Evolutionary conservation across 2,113 vertebrate genomes (phyloP).

Genomic region (Tricholaema leucomelas): DNA sequence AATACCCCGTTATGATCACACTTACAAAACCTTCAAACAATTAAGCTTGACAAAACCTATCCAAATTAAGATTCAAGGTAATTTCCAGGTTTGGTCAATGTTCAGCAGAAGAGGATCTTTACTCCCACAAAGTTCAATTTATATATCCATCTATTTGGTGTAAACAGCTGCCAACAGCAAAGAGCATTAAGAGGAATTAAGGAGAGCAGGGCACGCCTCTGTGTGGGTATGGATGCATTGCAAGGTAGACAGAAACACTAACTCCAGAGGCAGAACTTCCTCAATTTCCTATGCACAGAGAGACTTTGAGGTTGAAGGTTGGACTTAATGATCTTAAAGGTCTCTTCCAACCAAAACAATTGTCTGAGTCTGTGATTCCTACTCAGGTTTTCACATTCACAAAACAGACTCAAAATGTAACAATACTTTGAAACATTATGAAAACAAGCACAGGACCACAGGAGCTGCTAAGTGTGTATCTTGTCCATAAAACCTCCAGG

Average conservation of each 20-base stretch:
- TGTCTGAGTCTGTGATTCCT: no score
- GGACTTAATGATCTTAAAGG: no score
- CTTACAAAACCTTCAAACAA: conserved; percentile 62
- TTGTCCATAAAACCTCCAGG: not conserved
- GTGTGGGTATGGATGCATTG: fast-evolving
- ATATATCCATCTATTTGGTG: not conserved
- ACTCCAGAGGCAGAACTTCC: not conserved
- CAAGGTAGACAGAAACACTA: not conserved
- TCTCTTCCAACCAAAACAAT: no score
- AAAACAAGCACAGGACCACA: not conserved
- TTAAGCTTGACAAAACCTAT: conserved; percentile 30
- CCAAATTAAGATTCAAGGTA: conserved; percentile 4
- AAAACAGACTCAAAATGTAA: not conserved
- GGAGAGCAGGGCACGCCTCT: not conserved
- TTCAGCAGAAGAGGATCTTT: not conserved
- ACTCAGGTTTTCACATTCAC: not conserved
- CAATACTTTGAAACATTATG: fast-evolving
- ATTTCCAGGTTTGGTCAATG: not conserved
- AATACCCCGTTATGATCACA: conserved; percentile 25
- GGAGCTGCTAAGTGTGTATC: not conserved
- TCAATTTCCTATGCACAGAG: not conserved
- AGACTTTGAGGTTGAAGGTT: no score
- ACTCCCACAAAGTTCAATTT: not conserved
- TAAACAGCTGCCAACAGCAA: not conserved
- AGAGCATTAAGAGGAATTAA: not conserved